These are phyloP conservation scores for Nysson spinosus DNA, from an alignment of 2,888 invertebrate species.

Conservation along the genomic window DNA sequence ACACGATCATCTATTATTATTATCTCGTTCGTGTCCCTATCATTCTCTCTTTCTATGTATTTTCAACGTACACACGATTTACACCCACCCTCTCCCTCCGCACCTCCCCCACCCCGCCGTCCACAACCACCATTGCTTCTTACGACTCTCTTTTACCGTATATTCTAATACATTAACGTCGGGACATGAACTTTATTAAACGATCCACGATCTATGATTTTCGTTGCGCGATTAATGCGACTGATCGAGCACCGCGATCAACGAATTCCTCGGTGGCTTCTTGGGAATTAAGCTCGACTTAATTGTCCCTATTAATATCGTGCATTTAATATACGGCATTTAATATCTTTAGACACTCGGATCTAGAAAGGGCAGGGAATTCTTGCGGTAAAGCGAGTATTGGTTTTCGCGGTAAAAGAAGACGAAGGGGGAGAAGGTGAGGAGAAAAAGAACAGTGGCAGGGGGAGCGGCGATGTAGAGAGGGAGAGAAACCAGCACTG, in stretches of 20 bases:
- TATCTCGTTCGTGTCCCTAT: conserved; percentile 57
- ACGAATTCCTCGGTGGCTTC: conserved; percentile 8
- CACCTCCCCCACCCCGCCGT: not conserved
- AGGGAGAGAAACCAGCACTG: conserved; percentile 50
- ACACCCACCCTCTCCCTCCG: conserved; percentile 8
- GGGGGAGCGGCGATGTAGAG: conserved; percentile 18
- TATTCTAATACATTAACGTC: conserved; percentile 6
- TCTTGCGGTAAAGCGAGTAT: conserved; percentile 49
- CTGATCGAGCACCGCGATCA: not conserved
- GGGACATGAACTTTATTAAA: not conserved
- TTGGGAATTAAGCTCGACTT: no score
- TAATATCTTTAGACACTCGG: conserved; percentile 28
- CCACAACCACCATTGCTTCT: conserved; percentile 11
- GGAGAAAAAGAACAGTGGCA: conserved; percentile 7
- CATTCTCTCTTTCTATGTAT: conserved; percentile 41
- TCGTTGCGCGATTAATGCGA: not conserved
- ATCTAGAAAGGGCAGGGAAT: conserved; percentile 34
- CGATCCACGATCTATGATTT: not conserved
- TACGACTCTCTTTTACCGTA: conserved; percentile 9
- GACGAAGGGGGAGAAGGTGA: conserved; percentile 13
- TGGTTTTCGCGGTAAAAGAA: conserved; percentile 47
- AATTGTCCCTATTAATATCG: no score
- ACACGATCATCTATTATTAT: conserved; percentile 63
- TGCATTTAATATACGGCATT: no score
- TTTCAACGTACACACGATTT: conserved; percentile 36